Percentiles rank a stretch among this genome's conserved stretches.
phyloP scores from a whole-genome alignment of 2,797 vertebrate species.

The Denticeps clupeoides region DNA sequence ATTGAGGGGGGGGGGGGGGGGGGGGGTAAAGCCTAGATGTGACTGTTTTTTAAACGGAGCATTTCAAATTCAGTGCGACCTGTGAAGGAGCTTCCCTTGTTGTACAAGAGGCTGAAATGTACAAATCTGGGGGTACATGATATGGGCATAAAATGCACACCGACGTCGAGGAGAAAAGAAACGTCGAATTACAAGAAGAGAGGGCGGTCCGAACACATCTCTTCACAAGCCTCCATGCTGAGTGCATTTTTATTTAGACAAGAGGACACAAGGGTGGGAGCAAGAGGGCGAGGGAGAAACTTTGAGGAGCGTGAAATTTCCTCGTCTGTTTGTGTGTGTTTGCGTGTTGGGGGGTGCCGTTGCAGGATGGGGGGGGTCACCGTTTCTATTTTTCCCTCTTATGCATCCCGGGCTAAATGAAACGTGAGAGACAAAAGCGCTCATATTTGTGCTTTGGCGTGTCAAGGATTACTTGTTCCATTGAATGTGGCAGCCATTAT shows the following conservation, averaged over 20 bases:
- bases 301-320: conserved; percentile 26
- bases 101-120: conserved; percentile 44
- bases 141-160: conserved; percentile 57
- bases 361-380: conserved; percentile 54
- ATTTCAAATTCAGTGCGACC: conserved; percentile 26
- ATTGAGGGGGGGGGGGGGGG: background rate
- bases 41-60: conserved; percentile 35
- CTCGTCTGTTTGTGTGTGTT: conserved; percentile 31
- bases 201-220: conserved; percentile 60
- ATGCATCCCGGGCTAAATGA: conserved; percentile 60
- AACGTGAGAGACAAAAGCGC: conserved; percentile 73
- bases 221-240: conserved; percentile 59
- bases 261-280: conserved; percentile 63
- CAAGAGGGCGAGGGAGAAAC: conserved; percentile 38
- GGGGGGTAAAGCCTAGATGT: background rate
- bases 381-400: conserved; percentile 56
- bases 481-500: conserved; percentile 75
- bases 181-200: conserved; percentile 46
- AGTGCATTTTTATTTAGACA: conserved; percentile 64
- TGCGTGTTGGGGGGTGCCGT: conserved; percentile 47
- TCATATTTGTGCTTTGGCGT: conserved; percentile 74
- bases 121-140: conserved; percentile 37
- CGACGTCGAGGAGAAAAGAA: conserved; percentile 42
- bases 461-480: conserved; percentile 79
- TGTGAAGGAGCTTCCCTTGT: conserved; percentile 31